Percentiles rank a stretch among this genome's conserved stretches.
Conservation (phyloP, 2,888 invertebrate species). For the Pseudococcus viburni region DNA sequence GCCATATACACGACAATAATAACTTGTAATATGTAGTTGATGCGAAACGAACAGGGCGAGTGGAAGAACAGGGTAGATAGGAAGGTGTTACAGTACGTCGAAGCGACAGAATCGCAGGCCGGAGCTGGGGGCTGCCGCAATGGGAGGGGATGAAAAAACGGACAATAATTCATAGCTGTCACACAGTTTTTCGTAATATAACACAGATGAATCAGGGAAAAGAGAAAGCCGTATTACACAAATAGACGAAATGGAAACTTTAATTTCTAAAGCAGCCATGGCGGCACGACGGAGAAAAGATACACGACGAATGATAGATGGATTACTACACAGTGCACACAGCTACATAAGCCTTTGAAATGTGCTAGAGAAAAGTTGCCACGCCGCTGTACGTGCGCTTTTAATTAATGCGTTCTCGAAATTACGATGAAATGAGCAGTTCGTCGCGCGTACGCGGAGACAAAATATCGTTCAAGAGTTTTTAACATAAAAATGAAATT, state of each 20-base stretch:
- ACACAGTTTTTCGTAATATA: conserved; percentile 38
- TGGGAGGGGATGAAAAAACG: neutral
- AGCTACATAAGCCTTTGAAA: conserved; percentile 49
- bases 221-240: conserved; percentile 39
- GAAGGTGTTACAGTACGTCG: neutral
- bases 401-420: conserved; percentile 52
- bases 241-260: conserved; percentile 47
- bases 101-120: conserved; percentile 3
- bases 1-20: neutral
- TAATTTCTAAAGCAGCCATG: conserved; percentile 42
- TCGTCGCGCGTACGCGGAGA: neutral
- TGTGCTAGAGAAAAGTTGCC: neutral
- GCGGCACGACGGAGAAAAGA: neutral
- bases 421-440: conserved; percentile 35
- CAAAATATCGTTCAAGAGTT: conserved; percentile 1
- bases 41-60: neutral
- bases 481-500: conserved; percentile 40
- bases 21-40: neutral
- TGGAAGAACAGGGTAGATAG: neutral
- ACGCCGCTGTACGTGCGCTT: neutral
- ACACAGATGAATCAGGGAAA: conserved; percentile 31
- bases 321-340: neutral
- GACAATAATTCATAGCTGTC: conserved; percentile 51
- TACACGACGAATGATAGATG: conserved; percentile 43
- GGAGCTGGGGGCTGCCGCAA: neutral